Evolutionary conservation across 2,113 vertebrate species (phyloP).

Genomic region (Manacus vitellinus): DNA sequence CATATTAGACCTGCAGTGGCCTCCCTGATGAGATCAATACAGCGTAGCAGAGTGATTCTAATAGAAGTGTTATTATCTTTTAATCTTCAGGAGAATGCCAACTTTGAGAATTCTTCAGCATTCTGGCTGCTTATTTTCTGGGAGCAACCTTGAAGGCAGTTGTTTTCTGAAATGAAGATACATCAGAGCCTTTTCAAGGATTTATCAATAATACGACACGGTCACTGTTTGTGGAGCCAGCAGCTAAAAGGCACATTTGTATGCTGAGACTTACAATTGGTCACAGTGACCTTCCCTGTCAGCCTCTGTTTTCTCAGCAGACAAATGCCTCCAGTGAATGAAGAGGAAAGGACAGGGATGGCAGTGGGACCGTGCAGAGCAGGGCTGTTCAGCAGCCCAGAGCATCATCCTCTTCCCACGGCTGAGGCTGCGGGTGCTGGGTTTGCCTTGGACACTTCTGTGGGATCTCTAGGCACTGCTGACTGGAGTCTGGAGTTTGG

Average conservation of each 20-base stretch:
- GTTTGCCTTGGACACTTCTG: neutral
- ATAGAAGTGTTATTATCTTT: slow-evolving; percentile 85
- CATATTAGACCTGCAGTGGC: slow-evolving; percentile 81
- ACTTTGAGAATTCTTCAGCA: slow-evolving; percentile 70
- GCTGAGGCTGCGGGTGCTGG: neutral
- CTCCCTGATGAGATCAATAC: slow-evolving; percentile 86
- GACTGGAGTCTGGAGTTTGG: neutral
- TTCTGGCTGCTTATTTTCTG: slow-evolving; percentile 69
- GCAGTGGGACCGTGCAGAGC: neutral
- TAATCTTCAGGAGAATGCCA: slow-evolving; percentile 81
- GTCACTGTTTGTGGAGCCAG: slow-evolving; percentile 65
- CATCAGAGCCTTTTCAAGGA: slow-evolving; percentile 78
- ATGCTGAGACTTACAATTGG: slow-evolving; percentile 66
- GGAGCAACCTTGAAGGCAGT: slow-evolving; percentile 75
- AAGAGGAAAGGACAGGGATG: slow-evolving; percentile 55
- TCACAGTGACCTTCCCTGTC: slow-evolving; percentile 79
- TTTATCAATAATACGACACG: slow-evolving; percentile 75
- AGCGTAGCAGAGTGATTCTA: slow-evolving; percentile 80
- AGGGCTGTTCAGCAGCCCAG: neutral
- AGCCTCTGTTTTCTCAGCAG: slow-evolving; percentile 68
- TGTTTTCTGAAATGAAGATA: slow-evolving; percentile 81
- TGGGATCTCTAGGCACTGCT: neutral
- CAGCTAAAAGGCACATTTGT: slow-evolving; percentile 75
- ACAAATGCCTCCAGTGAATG: slow-evolving; percentile 66
- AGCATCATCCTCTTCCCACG: neutral